Base-by-base conservation (phyloP, 2,113 vertebrate species). In the Xiphorhynchus elegans region DNA sequence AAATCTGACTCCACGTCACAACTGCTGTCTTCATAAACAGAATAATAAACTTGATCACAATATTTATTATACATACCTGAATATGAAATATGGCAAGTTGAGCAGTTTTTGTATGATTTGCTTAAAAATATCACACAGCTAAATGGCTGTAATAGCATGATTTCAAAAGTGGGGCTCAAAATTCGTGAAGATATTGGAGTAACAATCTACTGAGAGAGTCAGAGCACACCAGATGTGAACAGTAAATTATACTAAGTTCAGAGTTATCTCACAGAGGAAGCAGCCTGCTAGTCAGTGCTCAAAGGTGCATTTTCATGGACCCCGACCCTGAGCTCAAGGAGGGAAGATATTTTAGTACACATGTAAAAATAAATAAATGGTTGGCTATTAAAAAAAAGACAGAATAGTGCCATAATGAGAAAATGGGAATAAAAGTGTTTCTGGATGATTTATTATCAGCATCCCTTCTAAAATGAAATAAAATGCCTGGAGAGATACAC, bases 361-460 rank as follows among this genome's bases (percentile, higher is more conserved):
- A 31, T 19, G 4, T 70, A 84, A 90, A 94, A 94, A 82, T 76
- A 89, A 93, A 94, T 77, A 92, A 92, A 94, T 60, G 28, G 11
- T 28, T 88, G 35, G 44, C 87, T 92, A 78, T 93, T 95, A 89
- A 92, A 94, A 83, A 92, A 55, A 8, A 20, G 46, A 67, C 68
- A 93, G 37, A 93, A 84, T 47, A 95, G 95, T 84, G 90, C 79
- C 25, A 19, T 96, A 97, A 98, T 97, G 97, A 98, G 95, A 97
- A 98, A 98, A 98, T 96, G 84, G 96, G 96, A 97, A 97, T 95
- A 96, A 95, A 97, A 97, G 64, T 96, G 96, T 97, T 98, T 97
- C 95, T 91, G 87, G 90, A 96, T 98, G 97, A 98, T 98, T 98
- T 98, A 98, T 97, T 97, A 97, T 92, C 91, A 97, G 82, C 88